Percentiles rank a stretch among this genome's conserved stretches.
Conservation (phyloP, 2,113 vertebrate species). For the Zonotrichia leucophrys region DNA sequence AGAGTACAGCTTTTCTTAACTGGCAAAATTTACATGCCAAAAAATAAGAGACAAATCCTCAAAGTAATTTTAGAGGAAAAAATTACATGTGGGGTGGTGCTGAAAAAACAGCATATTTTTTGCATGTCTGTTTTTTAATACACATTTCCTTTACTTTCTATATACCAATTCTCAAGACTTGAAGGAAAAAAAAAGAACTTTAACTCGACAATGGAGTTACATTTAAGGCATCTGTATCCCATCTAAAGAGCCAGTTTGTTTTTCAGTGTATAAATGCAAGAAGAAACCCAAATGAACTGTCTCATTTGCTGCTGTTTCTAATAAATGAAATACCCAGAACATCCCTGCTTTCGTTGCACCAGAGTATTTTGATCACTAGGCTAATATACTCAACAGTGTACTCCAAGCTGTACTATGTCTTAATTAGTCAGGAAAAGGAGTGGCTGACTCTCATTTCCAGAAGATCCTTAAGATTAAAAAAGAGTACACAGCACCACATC, state of each 20-base stretch:
- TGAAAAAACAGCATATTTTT: background rate
- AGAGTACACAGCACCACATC: background rate
- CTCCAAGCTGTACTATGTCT: background rate
- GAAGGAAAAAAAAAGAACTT: background rate
- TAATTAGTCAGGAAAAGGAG: conserved; percentile 50
- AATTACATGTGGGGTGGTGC: background rate
- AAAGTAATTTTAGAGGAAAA: background rate
- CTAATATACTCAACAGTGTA: background rate
- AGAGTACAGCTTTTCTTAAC: background rate
- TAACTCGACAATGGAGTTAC: background rate
- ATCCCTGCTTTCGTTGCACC: background rate
- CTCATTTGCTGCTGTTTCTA: background rate
- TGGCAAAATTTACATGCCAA: background rate
- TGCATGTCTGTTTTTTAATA: background rate
- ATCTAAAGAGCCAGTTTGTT: background rate
- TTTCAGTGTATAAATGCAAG: background rate
- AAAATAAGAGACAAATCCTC: background rate
- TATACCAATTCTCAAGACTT: background rate
- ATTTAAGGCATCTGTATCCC: background rate
- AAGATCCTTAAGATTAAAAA: conserved; percentile 18
- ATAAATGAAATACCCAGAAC: background rate
- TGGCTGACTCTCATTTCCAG: conserved; percentile 2
- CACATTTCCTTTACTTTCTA: background rate
- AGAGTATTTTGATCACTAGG: conserved; percentile 13
- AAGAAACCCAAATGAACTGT: background rate